phyloP scores from a whole-genome alignment of 2,797 vertebrate species.

The Rachycentron canadum region DNA sequence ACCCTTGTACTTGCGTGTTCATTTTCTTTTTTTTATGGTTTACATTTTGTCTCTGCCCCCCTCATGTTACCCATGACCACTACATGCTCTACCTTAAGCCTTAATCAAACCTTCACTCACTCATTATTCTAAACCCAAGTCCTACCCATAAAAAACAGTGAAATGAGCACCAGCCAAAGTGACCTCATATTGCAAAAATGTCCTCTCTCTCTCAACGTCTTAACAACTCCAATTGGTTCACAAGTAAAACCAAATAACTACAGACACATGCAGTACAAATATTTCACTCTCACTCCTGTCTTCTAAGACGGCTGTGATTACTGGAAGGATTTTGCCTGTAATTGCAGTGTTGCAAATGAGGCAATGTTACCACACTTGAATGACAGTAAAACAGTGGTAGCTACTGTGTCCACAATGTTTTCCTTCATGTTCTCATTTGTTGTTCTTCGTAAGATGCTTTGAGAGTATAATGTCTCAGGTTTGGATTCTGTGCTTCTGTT shows the following conservation, averaged over 20 bases:
- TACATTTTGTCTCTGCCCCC: conserved; percentile 11
- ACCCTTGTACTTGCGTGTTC: background rate
- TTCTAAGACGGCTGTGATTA: conserved; percentile 11
- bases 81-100: conserved; percentile 3
- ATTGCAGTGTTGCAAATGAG: conserved; percentile 37
- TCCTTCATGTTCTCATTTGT: conserved; percentile 1
- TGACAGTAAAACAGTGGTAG: conserved; percentile 22
- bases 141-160: conserved; percentile 32
- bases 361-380: conserved; percentile 13
- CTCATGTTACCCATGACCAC: conserved; percentile 1
- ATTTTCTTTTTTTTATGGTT: background rate
- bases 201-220: conserved; percentile 43
- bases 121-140: conserved; percentile 21
- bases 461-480: conserved; percentile 1
- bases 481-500: background rate
- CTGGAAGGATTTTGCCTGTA: conserved; percentile 27
- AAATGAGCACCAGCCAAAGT: conserved; percentile 57
- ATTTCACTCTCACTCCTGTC: conserved; percentile 31
- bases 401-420: conserved; percentile 26
- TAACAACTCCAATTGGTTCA: conserved; percentile 45
- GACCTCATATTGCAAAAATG: conserved; percentile 67
- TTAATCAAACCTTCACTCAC: conserved; percentile 20
- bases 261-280: conserved; percentile 41
- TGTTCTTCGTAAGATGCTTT: conserved; percentile 11
- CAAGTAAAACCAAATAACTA: conserved; percentile 47